Conservation (phyloP, 1,140 invertebrate genomes). For the Drosophila punjabiensis region DNA sequence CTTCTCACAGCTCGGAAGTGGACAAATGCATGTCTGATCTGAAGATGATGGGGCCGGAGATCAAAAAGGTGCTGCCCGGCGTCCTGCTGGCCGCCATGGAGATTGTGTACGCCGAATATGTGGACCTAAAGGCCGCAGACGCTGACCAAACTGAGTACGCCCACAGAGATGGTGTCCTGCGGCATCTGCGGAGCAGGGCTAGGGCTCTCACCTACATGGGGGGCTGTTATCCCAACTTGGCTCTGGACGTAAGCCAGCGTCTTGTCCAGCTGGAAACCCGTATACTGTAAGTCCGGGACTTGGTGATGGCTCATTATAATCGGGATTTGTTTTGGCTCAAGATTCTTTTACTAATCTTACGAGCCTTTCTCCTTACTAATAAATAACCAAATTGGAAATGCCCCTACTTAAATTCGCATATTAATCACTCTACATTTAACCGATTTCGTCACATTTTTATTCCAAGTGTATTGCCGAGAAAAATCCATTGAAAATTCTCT, state of each 20-base stretch:
- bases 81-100: conserved; percentile 95
- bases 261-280: conserved; percentile 98
- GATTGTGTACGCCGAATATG: conserved; percentile 92
- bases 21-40: conserved; percentile 91
- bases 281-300: conserved; percentile 87
- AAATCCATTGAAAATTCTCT: conserved; percentile 25
- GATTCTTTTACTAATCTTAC: not conserved
- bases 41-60: conserved; percentile 88
- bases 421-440: not conserved
- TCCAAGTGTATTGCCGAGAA: not conserved
- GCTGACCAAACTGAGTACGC: conserved; percentile 83
- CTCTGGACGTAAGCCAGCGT: conserved; percentile 97
- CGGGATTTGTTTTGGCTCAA: no score
- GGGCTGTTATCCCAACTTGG: conserved; percentile 96
- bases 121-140: conserved; percentile 70
- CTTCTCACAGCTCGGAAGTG: conserved; percentile 90
- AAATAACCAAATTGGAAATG: not conserved
- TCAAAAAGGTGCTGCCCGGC: conserved; percentile 93
- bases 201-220: conserved; percentile 96
- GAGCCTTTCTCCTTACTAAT: not conserved
- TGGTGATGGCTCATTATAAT: no score
- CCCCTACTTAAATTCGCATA: not conserved
- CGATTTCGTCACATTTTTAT: not conserved
- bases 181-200: conserved; percentile 89
- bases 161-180: conserved; percentile 87